phyloP scores from a whole-genome alignment of 2,888 invertebrate genomes.

The Acutogordius australiensis region DNA sequence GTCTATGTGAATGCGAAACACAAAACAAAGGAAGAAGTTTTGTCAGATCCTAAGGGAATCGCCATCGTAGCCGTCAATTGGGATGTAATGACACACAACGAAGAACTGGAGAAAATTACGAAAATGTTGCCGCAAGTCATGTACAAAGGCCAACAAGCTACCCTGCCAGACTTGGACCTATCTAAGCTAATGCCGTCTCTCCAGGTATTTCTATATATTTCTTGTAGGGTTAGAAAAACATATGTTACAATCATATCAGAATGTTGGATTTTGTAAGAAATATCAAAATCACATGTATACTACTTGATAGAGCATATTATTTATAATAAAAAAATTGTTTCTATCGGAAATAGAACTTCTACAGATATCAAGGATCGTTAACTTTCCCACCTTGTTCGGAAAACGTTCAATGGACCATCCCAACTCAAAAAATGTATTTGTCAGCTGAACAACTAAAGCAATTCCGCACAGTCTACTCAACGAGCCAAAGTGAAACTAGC shows the following conservation, averaged over 20 bases:
- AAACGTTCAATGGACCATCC: slow-evolving; percentile 20
- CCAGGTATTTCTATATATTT: too few species aligned
- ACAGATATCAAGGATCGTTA: slow-evolving; percentile 20
- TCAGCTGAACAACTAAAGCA: background rate
- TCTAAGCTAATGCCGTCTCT: background rate
- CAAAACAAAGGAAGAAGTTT: slow-evolving; percentile 28
- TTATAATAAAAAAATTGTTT: too few species aligned
- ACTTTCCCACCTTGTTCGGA: slow-evolving; percentile 21
- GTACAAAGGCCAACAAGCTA: too few species aligned
- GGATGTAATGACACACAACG: slow-evolving; percentile 25
- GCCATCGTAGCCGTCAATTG: slow-evolving; percentile 36
- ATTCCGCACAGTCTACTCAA: background rate
- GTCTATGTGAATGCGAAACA: slow-evolving; percentile 39
- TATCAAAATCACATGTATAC: too few species aligned
- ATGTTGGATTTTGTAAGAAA: too few species aligned
- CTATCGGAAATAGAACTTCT: slow-evolving; percentile 15
- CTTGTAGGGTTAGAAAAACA: too few species aligned
- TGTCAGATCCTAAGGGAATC: slow-evolving; percentile 30
- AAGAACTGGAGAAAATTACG: background rate
- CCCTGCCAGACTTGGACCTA: too few species aligned
- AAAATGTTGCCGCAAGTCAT: too few species aligned
- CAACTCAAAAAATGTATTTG: background rate
- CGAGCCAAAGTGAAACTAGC: background rate
- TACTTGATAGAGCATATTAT: too few species aligned
- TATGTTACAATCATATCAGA: too few species aligned